Percentiles rank a stretch among this genome's conserved stretches.
Conservation (phyloP, 2,888 invertebrate species). For the Helicoverpa assulta region DNA sequence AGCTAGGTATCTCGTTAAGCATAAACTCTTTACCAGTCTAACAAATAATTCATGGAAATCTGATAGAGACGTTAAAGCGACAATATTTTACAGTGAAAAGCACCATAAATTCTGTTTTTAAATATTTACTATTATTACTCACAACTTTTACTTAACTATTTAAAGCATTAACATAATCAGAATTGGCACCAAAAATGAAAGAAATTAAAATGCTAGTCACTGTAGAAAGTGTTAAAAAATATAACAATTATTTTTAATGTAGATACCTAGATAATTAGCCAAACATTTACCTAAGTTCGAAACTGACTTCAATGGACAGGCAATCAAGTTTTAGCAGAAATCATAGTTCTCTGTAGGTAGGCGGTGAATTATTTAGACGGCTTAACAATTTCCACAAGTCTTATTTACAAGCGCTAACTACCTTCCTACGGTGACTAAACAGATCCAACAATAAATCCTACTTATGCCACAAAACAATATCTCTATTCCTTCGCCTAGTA, state of each 20-base stretch:
- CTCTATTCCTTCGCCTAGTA: conserved; percentile 47
- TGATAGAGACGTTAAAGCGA: conserved; percentile 56
- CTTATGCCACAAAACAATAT: conserved; percentile 57
- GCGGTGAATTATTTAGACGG: conserved; percentile 18
- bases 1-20: conserved; percentile 58
- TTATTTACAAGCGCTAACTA: conserved; percentile 34
- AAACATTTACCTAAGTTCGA: background rate
- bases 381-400: conserved; percentile 4
- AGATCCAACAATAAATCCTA: conserved; percentile 61
- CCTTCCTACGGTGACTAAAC: conserved; percentile 58
- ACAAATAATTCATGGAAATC: conserved; percentile 46
- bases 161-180: conserved; percentile 85
- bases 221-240: conserved; percentile 44
- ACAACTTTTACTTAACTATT: conserved; percentile 85
- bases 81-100: conserved; percentile 74
- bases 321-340: conserved; percentile 14
- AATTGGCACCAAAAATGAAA: conserved; percentile 86
- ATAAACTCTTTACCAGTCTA: conserved; percentile 51
- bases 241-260: background rate
- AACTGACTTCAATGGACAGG: background rate
- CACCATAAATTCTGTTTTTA: conserved; percentile 83
- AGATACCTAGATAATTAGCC: conserved; percentile 27
- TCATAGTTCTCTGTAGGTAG: conserved; percentile 14
- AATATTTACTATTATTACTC: conserved; percentile 80
- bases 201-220: conserved; percentile 58